Evolutionary conservation across 1,140 invertebrate species (phyloP).

Genomic region (Antheraea mylitta): DNA sequence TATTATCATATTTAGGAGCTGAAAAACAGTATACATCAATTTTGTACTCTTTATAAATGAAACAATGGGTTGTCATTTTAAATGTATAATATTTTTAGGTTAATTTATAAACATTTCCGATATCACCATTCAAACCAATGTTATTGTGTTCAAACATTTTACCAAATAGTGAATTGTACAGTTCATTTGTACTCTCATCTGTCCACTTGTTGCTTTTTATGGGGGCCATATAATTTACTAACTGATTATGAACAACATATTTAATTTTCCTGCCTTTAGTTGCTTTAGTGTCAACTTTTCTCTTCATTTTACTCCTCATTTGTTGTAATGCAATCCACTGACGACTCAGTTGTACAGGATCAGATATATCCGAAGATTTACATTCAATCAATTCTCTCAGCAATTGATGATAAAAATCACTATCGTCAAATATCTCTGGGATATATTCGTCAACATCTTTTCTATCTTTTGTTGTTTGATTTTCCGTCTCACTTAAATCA

Average conservation of each 20-base stretch:
- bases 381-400: slow-evolving; percentile 95
- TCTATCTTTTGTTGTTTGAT: slow-evolving; percentile 48
- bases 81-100: slow-evolving; percentile 32
- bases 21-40: too few relatives aligned
- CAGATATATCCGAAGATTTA: slow-evolving; percentile 89
- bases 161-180: slow-evolving; percentile 92
- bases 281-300: slow-evolving; percentile 93
- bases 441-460: slow-evolving; percentile 83
- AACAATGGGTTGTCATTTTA: slow-evolving; percentile 7
- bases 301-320: slow-evolving; percentile 92
- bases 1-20: too few relatives aligned
- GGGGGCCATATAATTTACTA: slow-evolving; percentile 97
- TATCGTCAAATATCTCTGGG: slow-evolving; percentile 96
- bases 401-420: slow-evolving; percentile 97
- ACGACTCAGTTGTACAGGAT: slow-evolving; percentile 88
- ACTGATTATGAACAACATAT: slow-evolving; percentile 93
- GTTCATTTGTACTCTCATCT: slow-evolving; percentile 88
- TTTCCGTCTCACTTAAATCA: slow-evolving; percentile 36
- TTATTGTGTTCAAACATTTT: slow-evolving; percentile 78
- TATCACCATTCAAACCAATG: slow-evolving; percentile 56
- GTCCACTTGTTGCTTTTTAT: slow-evolving; percentile 84
- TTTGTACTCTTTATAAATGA: slow-evolving; percentile 8
- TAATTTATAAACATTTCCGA: slow-evolving; percentile 48
- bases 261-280: slow-evolving; percentile 95
- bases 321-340: slow-evolving; percentile 96